Evolutionary conservation across 2,888 invertebrate genomes (phyloP), one percentile per base, ranked within the genome.

Genomic region (Boloria euphrosyne): DNA sequence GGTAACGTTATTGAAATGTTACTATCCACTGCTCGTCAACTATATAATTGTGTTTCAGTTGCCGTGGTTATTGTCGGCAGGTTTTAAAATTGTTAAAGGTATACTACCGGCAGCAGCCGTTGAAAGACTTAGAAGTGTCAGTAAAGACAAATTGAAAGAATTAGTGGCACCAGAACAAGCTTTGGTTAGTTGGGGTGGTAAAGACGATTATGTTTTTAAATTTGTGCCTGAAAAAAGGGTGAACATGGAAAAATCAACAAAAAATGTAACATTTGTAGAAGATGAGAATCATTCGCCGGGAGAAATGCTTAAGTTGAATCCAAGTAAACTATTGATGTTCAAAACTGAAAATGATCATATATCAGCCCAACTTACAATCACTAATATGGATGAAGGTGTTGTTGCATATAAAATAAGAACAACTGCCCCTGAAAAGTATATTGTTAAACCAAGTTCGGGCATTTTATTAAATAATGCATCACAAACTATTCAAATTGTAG

Each of bases 11-110:
- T 96, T 97, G 80, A 97, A 97, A 83, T 92, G 93, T 60, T 97
- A 97, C 82, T 98, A 97, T 85, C 98, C 98, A 1, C 94, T 94
- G 80, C 94, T 95, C 78, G 85, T 97, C 71, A 97, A 96, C 77
- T 96, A 97, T 79, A 96, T 98, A 74, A 91, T 98, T 67, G 95
- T 97, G 57, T 96, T 93, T 83, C 97, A 98, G 82, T 95, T 98
- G 95, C 96, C 97, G 3, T 98, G 97, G 97, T 94, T 97, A 38
- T 87, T 98, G 68, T 96, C 95, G 83, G 96, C 97, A 74, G 96
- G 96, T 14, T 97, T 97, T 89, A 97, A 95, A 87, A 93, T 98
- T 62, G 95, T 98, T 52, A 97, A 97, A 85, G 90, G 94, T 2
- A 94, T 97, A 93, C 84, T 98, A 67, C 97, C 97, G 22, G 94